Evolutionary conservation across 2,888 invertebrate genomes (phyloP), one percentile per base, ranked within the genome.

Genomic region (Bembecia ichneumoniformis): DNA sequence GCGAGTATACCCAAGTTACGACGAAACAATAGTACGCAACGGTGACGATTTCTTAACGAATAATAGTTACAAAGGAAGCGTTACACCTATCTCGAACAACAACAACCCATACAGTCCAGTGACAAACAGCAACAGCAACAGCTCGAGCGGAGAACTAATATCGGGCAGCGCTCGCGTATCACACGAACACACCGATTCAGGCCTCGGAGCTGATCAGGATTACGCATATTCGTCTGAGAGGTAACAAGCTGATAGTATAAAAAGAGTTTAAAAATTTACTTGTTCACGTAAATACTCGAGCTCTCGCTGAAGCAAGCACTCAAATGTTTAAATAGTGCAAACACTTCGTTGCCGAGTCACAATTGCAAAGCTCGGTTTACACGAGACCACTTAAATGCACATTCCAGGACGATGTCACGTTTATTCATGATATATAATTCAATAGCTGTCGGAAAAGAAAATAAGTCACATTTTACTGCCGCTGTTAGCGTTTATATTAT

Each of bases 161-260:
- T 75, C 82, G 11, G 86, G 86, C 40, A 87, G 87, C 55, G 77
- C 89, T 13, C 74, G 91, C 55, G 91, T 91, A 35, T 92, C 91
- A 20, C 93, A 93, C 59, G 93, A 93, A 63, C 93, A 93, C 64
- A 93, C 93, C 0, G 93, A 93, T 73, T 93, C 93, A 0, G 93
- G 93, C 0, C 79, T 93, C 3, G 93, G 93, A 46, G 92, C 91
- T 14, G 93, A 93, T 74, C 93, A 93, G 72, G 93, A 93, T 63
- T 92, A 92, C 69, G 90, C 91, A 36, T 91, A 92, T 74, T 90
- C 90, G 55, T 91, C 91, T 34, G 91, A 91, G 77, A 89, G 91
- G 92, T 91, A 73, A 55, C 51, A 40, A 5, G 40, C 14, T 28
- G 28, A 28, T 9, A 28, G 9, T 28, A 28, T 28, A 28, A 28